Evolutionary conservation across 2,797 vertebrate genomes (phyloP), one percentile per base, ranked within the genome.

Genomic region (Anniella stebbinsi): DNA sequence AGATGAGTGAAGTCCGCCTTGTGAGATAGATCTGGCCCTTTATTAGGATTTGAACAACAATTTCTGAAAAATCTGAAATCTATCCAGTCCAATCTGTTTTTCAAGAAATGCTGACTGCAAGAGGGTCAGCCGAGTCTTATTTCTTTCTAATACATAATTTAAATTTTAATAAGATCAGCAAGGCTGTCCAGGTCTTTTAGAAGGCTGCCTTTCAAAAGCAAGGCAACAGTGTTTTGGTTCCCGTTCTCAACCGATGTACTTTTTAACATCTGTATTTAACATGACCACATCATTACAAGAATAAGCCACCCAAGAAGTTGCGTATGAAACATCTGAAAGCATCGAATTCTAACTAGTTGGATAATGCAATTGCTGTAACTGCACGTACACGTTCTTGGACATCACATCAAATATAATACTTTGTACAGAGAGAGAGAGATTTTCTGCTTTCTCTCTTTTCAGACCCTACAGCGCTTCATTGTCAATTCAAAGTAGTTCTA

Each of bases 191-290:
- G 85, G 81, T 90, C 93, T 93, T 75, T 86, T 54, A 2, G 28
- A 92, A 92, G 94, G 92, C 92, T 96, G 95, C 95, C 94, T 95
- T 92, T 92, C 72, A 88, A 91, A 92, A 92, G 90, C 92, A 96
- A 95, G 96, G 94, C 94, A 95, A 95, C 93, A 92, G 86, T 91
- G 91, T 91, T 93, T 93, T 94, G 94, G 93, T 93, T 95, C 91
- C 88, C 0, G 0, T 91, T 94, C 90, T 93, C 90, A 78, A 89
- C 80, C 36, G 48, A 48, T 72, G 73, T 91, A 91, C 83, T 84
- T 91, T 92, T 93, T 89, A 89, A 0, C 76, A 92, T 90, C 69
- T 75, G 80, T 36, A 76, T 91, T 91, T 41, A 88, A 88, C 30
- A 48, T 0, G 0, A 87, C 76, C 38, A n/a, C 84, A 69, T 25